Conservation (phyloP, 1,140 invertebrate genomes). For the Neoseiulus cucumeris region DNA sequence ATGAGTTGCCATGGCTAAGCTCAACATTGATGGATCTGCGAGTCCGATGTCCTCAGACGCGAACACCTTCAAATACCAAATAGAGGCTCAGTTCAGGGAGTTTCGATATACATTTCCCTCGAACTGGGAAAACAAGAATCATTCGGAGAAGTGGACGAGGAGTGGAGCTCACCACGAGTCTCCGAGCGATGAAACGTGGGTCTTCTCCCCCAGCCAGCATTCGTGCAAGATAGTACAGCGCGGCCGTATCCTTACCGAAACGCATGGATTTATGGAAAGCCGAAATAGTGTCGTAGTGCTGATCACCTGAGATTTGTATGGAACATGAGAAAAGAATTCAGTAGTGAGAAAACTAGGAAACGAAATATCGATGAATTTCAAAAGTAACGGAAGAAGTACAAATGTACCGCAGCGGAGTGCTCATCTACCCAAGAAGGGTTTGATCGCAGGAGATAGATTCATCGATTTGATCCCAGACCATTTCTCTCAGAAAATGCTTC, state of each 20-base stretch:
- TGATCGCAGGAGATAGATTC: no score
- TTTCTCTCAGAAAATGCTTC: not conserved
- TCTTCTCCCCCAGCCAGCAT: conserved; percentile 63
- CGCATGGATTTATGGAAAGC: conserved; percentile 67
- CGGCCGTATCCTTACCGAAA: conserved; percentile 54
- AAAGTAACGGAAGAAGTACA: no score
- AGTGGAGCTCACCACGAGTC: conserved; percentile 38
- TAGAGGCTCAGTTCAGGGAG: no score
- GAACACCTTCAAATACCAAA: no score
- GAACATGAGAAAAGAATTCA: not conserved
- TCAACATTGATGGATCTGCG: conserved; percentile 35
- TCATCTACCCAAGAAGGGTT: no score
- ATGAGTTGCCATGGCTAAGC: conserved; percentile 45
- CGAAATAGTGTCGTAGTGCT: conserved; percentile 62
- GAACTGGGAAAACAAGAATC: no score
- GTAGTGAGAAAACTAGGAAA: not conserved
- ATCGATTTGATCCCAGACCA: no score
- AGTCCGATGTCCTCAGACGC: conserved; percentile 22
- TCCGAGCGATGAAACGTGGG: conserved; percentile 53
- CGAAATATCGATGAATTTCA: no score
- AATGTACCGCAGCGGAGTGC: no score
- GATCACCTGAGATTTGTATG: conserved; percentile 34
- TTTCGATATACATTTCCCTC: no score
- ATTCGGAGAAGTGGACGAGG: no score
- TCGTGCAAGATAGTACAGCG: conserved; percentile 58